These are phyloP conservation scores for Oreochromis grahami DNA, from an alignment of 2,797 vertebrate genomes.

Conservation along the genomic window DNA sequence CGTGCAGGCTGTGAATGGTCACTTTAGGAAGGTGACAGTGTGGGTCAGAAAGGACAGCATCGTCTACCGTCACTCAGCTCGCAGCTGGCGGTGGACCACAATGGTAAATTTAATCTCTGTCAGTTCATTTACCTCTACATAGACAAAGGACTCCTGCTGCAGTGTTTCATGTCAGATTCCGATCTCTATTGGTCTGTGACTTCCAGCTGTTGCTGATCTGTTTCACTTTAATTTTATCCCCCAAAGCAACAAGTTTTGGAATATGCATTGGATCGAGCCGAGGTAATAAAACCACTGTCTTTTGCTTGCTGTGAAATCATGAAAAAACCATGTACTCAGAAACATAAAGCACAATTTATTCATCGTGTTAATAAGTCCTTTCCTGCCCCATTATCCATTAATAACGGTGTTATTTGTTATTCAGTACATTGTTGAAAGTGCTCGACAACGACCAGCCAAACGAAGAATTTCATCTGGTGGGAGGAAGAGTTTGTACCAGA, in stretches of 20 bases:
- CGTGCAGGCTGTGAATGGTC: constrained; percentile 79
- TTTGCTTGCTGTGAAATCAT: background rate
- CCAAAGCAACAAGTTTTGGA: constrained; percentile 95
- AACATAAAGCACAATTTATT: background rate
- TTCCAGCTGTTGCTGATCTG: background rate
- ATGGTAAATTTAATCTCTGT: constrained; percentile 64
- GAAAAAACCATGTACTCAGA: background rate
- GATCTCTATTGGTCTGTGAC: background rate
- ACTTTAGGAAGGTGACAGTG: constrained; percentile 76
- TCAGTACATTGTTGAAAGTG: constrained; percentile 98
- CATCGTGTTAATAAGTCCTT: background rate
- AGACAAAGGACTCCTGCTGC: background rate
- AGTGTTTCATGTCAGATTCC: background rate
- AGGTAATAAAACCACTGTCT: constrained; percentile 77
- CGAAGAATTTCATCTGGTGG: constrained; percentile 85
- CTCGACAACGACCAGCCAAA: constrained; percentile 93
- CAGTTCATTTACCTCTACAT: background rate
- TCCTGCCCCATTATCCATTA: background rate
- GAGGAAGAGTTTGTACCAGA: constrained; percentile 96
- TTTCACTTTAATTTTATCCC: constrained; percentile 1
- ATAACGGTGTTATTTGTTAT: constrained; percentile 31
- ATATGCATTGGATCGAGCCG: constrained; percentile 97
- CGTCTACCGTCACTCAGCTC: constrained; percentile 73
- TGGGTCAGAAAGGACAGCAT: constrained; percentile 76
- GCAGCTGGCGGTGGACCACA: constrained; percentile 78